Percentiles rank a stretch among this genome's conserved stretches.
Conservation (phyloP, 2,888 invertebrate genomes). For the Stegana nigrithorax region DNA sequence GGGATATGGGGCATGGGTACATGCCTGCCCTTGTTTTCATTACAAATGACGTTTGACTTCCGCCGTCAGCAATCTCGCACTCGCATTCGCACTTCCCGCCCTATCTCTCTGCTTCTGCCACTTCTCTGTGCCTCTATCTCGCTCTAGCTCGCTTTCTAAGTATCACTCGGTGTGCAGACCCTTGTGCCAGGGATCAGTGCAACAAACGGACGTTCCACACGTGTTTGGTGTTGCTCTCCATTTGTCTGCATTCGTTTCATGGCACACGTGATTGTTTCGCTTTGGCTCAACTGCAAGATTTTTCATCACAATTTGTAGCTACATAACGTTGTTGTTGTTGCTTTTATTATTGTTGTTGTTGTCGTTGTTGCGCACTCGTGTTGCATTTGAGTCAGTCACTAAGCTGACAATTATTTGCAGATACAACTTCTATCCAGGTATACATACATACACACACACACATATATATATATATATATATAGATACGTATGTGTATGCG, state of each 20-base stretch:
- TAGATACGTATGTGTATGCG: constrained; percentile 19
- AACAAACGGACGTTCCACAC: too few relatives aligned
- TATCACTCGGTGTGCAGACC: background rate
- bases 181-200: too few relatives aligned
- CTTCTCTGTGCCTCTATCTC: background rate
- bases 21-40: constrained; percentile 50
- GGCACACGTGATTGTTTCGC: constrained; percentile 61
- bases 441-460: too few relatives aligned
- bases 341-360: constrained; percentile 19
- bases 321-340: constrained; percentile 3
- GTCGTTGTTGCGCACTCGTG: background rate
- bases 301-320: constrained; percentile 24
- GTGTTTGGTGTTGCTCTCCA: background rate
- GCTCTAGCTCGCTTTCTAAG: background rate
- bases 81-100: background rate
- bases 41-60: constrained; percentile 63
- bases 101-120: background rate
- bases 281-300: constrained; percentile 46
- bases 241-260: constrained; percentile 55
- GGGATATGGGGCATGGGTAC: background rate
- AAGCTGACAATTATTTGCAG: constrained; percentile 63
- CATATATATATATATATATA: background rate
- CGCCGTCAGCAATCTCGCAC: constrained; percentile 46
- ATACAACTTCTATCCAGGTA: constrained; percentile 32
- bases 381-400: constrained; percentile 49